Conservation (phyloP, 2,888 invertebrate species). For the Marronus borbonicus region DNA sequence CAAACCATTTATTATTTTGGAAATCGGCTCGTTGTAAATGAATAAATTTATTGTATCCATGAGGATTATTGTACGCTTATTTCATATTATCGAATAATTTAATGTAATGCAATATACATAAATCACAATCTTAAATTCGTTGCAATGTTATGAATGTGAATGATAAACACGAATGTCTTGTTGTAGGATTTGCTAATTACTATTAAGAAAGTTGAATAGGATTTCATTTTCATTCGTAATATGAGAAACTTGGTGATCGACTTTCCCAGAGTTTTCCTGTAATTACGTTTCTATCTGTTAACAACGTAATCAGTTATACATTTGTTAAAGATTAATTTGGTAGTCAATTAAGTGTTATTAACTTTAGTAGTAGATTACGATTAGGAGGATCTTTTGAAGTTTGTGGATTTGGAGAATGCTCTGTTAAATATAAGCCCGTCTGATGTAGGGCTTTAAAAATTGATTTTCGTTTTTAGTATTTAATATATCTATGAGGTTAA, state of each 20-base stretch:
- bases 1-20: conserved; percentile 13
- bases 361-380: too few species aligned
- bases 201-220: background rate
- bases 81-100: background rate
- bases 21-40: background rate
- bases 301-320: background rate
- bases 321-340: too few species aligned
- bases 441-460: too few species aligned
- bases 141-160: background rate
- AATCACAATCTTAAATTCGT: background rate
- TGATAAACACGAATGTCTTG: background rate
- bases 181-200: background rate
- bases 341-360: too few species aligned
- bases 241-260: background rate
- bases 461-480: too few species aligned
- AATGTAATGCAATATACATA: background rate
- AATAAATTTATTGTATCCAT: background rate
- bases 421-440: too few species aligned
- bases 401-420: too few species aligned
- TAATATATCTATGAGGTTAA: too few species aligned
- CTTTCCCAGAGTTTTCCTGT: background rate
- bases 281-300: background rate
- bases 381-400: too few species aligned
- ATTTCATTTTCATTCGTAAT: conserved; percentile 1
- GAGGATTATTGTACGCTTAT: background rate